Evolutionary conservation across 2,888 invertebrate species (phyloP).

Genomic region (Ligdia adustata): DNA sequence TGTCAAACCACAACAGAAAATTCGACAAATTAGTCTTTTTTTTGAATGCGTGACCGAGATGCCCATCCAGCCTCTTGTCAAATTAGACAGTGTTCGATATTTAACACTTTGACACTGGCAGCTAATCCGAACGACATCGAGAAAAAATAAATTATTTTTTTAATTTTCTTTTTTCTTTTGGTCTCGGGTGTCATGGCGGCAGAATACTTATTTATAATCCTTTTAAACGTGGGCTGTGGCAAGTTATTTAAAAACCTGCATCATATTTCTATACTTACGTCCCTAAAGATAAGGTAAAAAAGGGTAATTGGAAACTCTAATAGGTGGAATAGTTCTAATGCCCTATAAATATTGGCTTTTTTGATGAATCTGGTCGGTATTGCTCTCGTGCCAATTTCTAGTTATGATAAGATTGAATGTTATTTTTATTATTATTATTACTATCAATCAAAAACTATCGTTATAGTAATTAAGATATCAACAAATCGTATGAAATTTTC

Average conservation of each 20-base stretch:
- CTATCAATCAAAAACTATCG: too few relatives aligned
- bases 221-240: constrained; percentile 71
- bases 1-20: constrained; percentile 73
- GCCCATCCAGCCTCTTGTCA: constrained; percentile 73
- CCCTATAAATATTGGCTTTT: not conserved
- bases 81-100: constrained; percentile 82
- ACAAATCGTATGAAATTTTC: too few relatives aligned
- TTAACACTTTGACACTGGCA: constrained; percentile 84
- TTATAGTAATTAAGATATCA: too few relatives aligned
- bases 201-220: constrained; percentile 63
- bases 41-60: constrained; percentile 46
- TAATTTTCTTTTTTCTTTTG: constrained; percentile 66
- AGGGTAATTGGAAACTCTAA: constrained; percentile 62
- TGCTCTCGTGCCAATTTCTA: too few relatives aligned
- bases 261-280: constrained; percentile 65
- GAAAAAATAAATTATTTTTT: constrained; percentile 29
- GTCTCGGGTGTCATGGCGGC: constrained; percentile 74
- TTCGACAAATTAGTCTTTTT: constrained; percentile 69
- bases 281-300: constrained; percentile 52
- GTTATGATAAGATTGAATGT: too few relatives aligned
- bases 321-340: constrained; percentile 17
- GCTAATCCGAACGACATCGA: constrained; percentile 73
- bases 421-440: too few relatives aligned
- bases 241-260: constrained; percentile 61
- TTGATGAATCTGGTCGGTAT: too few relatives aligned